Evolutionary conservation across 1,140 invertebrate species (phyloP).

Genomic region (Drosophila hydei): DNA sequence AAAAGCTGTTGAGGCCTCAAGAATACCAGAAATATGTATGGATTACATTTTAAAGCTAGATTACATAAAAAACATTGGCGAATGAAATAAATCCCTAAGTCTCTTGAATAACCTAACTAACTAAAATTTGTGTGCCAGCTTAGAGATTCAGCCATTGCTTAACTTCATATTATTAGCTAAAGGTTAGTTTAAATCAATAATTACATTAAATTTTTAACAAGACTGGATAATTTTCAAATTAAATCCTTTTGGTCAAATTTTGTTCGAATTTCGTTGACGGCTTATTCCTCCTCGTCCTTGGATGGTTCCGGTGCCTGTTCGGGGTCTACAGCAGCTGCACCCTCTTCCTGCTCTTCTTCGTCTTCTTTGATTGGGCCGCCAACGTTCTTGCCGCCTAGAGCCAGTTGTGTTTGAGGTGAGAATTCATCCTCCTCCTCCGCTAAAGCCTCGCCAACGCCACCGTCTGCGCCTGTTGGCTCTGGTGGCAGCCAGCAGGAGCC

Average conservation of each 20-base stretch:
- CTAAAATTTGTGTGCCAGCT: too few species aligned
- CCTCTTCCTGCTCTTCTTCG: background rate
- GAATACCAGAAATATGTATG: background rate
- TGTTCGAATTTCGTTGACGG: background rate
- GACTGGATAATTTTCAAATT: background rate
- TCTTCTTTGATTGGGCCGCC: conserved; percentile 1
- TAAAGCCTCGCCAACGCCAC: conserved; percentile 31
- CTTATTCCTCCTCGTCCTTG: conserved; percentile 24
- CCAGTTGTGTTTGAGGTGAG: conserved; percentile 40
- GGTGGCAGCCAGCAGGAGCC: conserved; percentile 67
- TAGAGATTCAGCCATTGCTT: too few species aligned
- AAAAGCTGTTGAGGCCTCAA: background rate
- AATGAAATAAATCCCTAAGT: too few species aligned
- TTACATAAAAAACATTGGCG: background rate
- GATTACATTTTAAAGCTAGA: background rate
- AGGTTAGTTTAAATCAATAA: too few species aligned
- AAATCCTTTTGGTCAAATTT: background rate
- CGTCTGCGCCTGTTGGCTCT: conserved; percentile 43
- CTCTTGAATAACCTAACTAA: too few species aligned
- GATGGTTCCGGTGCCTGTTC: conserved; percentile 2
- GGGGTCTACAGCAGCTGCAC: background rate
- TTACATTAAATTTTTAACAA: background rate
- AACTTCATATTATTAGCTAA: too few species aligned
- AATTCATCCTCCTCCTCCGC: conserved; percentile 51
- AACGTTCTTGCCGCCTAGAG: conserved; percentile 48